Evolutionary conservation across 2,888 invertebrate genomes (phyloP).

Genomic region (Cerastis rubricosa): DNA sequence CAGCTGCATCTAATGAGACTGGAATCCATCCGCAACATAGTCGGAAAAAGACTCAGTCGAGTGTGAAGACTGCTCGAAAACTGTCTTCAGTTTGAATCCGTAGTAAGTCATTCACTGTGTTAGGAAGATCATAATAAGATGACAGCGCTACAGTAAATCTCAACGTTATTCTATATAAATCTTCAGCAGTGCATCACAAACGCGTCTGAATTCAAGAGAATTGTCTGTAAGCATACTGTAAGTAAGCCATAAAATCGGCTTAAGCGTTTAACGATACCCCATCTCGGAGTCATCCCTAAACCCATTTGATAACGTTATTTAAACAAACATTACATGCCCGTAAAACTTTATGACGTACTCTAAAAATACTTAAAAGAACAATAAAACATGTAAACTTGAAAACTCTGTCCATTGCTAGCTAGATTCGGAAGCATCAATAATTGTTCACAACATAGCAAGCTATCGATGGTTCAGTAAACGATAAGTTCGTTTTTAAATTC

Average conservation of each 20-base stretch:
- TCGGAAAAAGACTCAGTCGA: background rate
- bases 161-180: conserved; percentile 5
- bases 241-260: conserved; percentile 63
- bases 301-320: conserved; percentile 68
- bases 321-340: conserved; percentile 66
- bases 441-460: conserved; percentile 2
- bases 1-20: background rate
- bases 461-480: conserved; percentile 8
- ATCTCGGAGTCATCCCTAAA: conserved; percentile 62
- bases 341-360: conserved; percentile 64
- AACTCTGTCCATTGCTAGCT: conserved; percentile 37
- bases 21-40: background rate
- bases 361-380: conserved; percentile 59
- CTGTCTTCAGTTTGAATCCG: background rate
- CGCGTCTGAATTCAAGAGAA: conserved; percentile 29
- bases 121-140: background rate
- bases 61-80: background rate
- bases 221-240: conserved; percentile 47
- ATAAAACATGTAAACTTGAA: conserved; percentile 44
- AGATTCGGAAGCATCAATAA: background rate
- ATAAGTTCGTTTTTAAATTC: conserved; percentile 22
- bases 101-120: background rate
- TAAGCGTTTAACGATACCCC: conserved; percentile 62
- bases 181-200: conserved; percentile 29
- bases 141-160: conserved; percentile 3